phyloP scores from a whole-genome alignment of 1,140 invertebrate genomes.

The Drosophila orosa region DNA sequence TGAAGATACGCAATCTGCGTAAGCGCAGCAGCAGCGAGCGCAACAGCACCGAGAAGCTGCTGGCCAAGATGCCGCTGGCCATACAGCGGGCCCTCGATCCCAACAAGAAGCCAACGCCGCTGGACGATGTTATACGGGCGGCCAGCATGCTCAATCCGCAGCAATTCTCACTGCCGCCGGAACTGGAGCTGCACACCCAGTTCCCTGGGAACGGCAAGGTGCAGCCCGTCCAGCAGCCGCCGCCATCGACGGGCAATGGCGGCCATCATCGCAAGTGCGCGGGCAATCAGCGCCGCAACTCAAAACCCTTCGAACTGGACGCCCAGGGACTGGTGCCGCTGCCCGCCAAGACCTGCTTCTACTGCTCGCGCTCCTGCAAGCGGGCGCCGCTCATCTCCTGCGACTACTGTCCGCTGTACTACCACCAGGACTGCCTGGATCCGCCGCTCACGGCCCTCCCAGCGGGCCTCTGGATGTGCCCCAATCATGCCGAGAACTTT shows the following conservation, averaged over 20 bases:
- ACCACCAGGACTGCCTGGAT: constrained; percentile 96
- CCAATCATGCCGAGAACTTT: constrained; percentile 96
- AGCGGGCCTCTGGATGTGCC: constrained; percentile 97
- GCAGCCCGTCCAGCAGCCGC: constrained; percentile 65
- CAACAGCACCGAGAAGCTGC: constrained; percentile 74
- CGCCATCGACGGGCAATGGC: constrained; percentile 53
- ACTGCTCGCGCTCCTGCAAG: constrained; percentile 93
- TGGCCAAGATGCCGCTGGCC: constrained; percentile 70
- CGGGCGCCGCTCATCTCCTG: constrained; percentile 93
- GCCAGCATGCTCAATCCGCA: constrained; percentile 93
- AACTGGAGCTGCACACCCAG: constrained; percentile 90
- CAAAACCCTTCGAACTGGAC: constrained; percentile 88
- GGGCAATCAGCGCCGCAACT: constrained; percentile 64
- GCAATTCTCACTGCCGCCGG: constrained; percentile 93
- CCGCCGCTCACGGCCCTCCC: constrained; percentile 95
- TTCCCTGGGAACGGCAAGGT: constrained; percentile 93
- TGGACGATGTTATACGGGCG: constrained; percentile 91
- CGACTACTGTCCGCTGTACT: constrained; percentile 96
- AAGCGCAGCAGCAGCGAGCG: constrained; percentile 80
- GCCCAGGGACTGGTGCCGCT: constrained; percentile 91
- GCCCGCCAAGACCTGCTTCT: constrained; percentile 92
- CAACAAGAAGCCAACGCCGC: constrained; percentile 86
- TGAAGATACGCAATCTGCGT: constrained; percentile 78
- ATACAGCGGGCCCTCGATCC: constrained; percentile 76
- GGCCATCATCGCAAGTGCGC: constrained; percentile 54